Conservation (phyloP, 2,113 vertebrate species). For the Phalacrocorax aristotelis region DNA sequence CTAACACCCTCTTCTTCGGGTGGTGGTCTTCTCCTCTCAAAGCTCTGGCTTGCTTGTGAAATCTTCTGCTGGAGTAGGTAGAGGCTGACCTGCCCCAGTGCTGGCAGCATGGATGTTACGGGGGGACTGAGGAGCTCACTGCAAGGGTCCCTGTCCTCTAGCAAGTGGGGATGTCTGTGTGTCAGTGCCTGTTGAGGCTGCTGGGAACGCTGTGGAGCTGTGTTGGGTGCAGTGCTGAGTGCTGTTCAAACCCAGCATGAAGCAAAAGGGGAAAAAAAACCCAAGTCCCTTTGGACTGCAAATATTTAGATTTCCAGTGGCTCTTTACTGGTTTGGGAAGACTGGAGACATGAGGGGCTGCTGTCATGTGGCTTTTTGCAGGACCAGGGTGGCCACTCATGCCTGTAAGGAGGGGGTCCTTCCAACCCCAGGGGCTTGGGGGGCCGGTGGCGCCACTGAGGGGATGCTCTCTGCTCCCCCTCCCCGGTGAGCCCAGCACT, state of each 20-base stretch:
- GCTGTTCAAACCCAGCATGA: background rate
- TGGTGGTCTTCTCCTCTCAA: background rate
- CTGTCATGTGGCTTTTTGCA: background rate
- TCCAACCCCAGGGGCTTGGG: rapidly evolving
- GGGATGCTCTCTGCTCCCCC: background rate
- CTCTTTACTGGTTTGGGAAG: background rate
- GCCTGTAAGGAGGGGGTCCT: background rate
- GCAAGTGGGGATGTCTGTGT: background rate
- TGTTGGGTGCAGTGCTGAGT: background rate
- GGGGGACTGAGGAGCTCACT: background rate
- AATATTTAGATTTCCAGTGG: background rate
- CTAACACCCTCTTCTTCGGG: background rate
- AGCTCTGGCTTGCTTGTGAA: background rate
- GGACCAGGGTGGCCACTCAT: background rate
- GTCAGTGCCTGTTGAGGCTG: background rate
- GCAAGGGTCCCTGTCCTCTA: background rate
- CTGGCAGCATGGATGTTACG: background rate
- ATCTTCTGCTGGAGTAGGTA: background rate
- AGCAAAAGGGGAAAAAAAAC: background rate
- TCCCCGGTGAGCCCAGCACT: rapidly evolving
- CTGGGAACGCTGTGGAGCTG: rapidly evolving
- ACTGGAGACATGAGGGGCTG: background rate
- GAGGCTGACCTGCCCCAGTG: background rate
- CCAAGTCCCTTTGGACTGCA: background rate
- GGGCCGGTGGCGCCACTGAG: rapidly evolving